Evolutionary conservation across 2,113 vertebrate genomes (phyloP), one percentile per base, ranked within the genome.

Genomic region (Rhegmatorhina hoffmannsi): DNA sequence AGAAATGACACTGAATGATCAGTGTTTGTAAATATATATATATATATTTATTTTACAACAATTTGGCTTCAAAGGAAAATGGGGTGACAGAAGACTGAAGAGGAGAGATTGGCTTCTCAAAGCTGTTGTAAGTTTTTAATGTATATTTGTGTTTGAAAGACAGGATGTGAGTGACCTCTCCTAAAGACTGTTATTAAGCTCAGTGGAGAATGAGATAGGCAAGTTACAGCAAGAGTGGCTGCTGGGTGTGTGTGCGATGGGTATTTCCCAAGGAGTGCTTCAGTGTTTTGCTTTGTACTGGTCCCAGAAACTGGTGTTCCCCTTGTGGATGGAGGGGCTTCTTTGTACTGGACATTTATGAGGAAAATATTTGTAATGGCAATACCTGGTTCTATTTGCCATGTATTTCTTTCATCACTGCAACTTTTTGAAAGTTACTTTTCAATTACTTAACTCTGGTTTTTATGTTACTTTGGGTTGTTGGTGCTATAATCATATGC

Each of bases 181-280:
- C 13, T 78, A 24, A 53, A 87, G 25, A 50, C 6, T 34, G 3
- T 66, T 43, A 62, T 56, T 38, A 70, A 63, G 4, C 17, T 29
- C 0, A 0, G 2, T 70, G 58, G 43, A 84, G 31, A 68, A 33
- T 4, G 28, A 76, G 23, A 75, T 0, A 0, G 59, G 13, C 12
- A 17, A 10, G 11, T 33, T 56, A 7, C 24, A 86, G 25, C 24
- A 52, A 21, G 34, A 43, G 63, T 11, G 9, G 21, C 64, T 78
- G 28, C 40, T 28, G 17, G 4, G 6, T 26, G 6, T 36, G 5
- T 33, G 9, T 64, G 18, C 21, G 14, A 1, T 4, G 10, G 11
- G 2, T 62, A 10, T 66, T 87, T 69, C 29, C 38, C 17, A 33
- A 16, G 34, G 38, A 28, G 6, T 12, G 17, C 31, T 60, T 13